Evolutionary conservation across 2,113 vertebrate species (phyloP).

Genomic region (Bambusicola thoracicus): DNA sequence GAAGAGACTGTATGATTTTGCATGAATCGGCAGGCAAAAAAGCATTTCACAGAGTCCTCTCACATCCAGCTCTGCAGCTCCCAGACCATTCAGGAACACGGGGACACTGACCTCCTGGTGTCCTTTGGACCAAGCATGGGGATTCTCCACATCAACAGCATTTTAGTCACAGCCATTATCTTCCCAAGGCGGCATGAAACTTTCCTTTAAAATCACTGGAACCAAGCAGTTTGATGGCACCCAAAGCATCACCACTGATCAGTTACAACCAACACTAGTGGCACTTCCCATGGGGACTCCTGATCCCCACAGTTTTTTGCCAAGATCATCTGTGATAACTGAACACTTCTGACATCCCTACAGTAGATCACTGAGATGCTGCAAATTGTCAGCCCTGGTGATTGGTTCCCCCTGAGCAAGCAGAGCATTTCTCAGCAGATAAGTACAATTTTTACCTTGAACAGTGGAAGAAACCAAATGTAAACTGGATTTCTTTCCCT

Average conservation of each 20-base stretch:
- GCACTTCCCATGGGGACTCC: not conserved
- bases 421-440: not conserved
- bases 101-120: not conserved
- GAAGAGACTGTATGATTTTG: not conserved
- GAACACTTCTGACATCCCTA: not conserved
- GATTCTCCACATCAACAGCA: fast-evolving
- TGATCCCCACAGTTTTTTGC: not conserved
- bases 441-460: not conserved
- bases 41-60: fast-evolving
- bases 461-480: not conserved
- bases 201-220: not conserved
- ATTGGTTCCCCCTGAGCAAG: not conserved
- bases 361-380: not conserved
- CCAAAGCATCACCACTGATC: not conserved
- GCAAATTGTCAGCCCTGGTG: not conserved
- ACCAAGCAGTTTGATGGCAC: not conserved
- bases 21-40: not conserved
- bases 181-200: not conserved
- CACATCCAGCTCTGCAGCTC: not conserved
- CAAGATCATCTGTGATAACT: not conserved
- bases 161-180: not conserved
- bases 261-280: not conserved
- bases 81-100: not conserved
- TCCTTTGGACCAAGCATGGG: not conserved
- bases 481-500: not conserved